A percentile compares a stretch with the other conserved stretches of the same genome.
Conservation (phyloP, 2,888 invertebrate genomes). For the Hoplodrina blanda region DNA sequence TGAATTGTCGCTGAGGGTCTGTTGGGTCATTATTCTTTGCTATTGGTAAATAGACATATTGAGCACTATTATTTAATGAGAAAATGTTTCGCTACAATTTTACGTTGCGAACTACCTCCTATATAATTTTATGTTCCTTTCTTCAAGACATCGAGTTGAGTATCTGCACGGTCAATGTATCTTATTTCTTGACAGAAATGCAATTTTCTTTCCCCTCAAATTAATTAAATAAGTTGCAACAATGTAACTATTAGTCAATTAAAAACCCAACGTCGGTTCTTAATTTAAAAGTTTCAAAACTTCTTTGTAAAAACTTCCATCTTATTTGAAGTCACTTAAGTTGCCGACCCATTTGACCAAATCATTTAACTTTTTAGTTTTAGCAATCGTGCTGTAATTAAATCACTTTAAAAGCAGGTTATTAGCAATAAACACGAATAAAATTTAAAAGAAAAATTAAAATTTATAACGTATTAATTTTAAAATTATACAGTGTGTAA, state of each 20-base stretch:
- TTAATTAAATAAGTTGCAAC: constrained; percentile 25
- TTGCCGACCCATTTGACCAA: constrained; percentile 43
- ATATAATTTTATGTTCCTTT: not conserved
- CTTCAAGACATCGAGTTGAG: not conserved
- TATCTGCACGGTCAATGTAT: constrained; percentile 13
- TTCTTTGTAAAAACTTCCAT: constrained; percentile 36
- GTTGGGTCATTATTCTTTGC: not conserved
- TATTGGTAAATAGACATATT: not conserved
- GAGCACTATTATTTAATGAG: not conserved
- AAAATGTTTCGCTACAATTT: not conserved
- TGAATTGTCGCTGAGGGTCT: not conserved
- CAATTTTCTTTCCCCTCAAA: constrained; percentile 10
- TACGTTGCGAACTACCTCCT: not conserved
- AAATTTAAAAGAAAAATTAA: not conserved
- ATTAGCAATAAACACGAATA: constrained; percentile 13
- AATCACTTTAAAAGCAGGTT: constrained; percentile 17
- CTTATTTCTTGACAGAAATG: constrained; percentile 23
- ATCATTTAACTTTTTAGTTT: constrained; percentile 43
- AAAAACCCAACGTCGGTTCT: not conserved
- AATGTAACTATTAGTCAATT: constrained; percentile 44
- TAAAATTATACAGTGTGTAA: too few species aligned
- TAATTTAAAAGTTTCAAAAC: constrained; percentile 24
- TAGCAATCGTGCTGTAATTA: constrained; percentile 33
- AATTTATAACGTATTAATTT: too few species aligned
- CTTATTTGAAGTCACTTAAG: constrained; percentile 26